A percentile compares a stretch with the other conserved stretches of the same genome.
Evolutionary conservation across 2,797 vertebrate species (phyloP).

Genomic region (Fundulus diaphanus): DNA sequence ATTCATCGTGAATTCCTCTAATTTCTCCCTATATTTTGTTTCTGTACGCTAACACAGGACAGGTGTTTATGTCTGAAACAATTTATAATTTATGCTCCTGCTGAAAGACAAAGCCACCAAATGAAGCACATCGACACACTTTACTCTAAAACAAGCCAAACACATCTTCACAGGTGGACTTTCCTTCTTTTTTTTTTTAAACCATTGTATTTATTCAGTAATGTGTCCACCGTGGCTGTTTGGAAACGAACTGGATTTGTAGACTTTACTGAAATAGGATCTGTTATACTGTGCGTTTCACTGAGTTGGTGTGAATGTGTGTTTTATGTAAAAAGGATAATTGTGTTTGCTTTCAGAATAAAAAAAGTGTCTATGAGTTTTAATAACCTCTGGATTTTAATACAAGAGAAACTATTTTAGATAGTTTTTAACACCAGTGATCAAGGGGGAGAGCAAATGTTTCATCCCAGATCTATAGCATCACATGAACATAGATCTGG

Average conservation of each 20-base stretch:
- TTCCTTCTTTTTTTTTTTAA: neutral
- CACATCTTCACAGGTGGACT: neutral
- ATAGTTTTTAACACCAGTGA: neutral
- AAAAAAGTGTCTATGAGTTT: neutral
- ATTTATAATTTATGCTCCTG: neutral
- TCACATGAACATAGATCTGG: neutral
- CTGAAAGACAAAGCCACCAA: neutral
- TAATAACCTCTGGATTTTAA: neutral
- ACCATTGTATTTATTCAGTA: neutral
- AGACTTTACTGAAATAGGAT: neutral
- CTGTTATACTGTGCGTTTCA: slow-evolving; percentile 9
- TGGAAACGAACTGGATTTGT: neutral
- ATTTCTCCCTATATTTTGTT: slow-evolving; percentile 1
- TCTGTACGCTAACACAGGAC: neutral
- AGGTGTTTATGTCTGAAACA: neutral
- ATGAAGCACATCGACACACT: slow-evolving; percentile 11
- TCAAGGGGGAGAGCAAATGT: neutral
- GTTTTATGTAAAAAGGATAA: neutral
- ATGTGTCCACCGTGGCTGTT: neutral
- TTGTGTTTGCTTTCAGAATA: neutral
- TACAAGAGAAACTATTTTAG: neutral
- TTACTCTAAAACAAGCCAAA: neutral
- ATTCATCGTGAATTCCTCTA: neutral
- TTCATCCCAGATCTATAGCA: neutral
- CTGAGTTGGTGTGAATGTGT: neutral